Evolutionary conservation across 37 sponge, comb jelly and placozoan genomes (phyloP).

Genomic region (Beroe ovata): DNA sequence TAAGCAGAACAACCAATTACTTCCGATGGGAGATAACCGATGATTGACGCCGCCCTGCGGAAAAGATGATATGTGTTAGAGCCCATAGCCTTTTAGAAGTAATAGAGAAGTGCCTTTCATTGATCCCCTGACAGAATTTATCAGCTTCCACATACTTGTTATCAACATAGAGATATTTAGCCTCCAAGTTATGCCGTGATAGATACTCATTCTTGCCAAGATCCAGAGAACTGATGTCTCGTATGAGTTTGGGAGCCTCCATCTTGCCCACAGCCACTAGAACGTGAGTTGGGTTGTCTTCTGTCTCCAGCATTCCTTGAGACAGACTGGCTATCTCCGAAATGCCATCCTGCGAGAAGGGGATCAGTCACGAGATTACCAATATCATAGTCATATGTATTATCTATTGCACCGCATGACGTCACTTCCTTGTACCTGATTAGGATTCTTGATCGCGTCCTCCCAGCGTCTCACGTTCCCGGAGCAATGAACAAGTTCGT

Average conservation of each 20-base stretch:
- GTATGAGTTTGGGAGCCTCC: slow-evolving; percentile 55
- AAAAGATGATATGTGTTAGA: no score
- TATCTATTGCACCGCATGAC: no score
- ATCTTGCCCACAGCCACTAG: slow-evolving; percentile 60
- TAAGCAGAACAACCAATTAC: slow-evolving; percentile 62
- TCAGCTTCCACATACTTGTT: slow-evolving; percentile 60
- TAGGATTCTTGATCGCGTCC: slow-evolving; percentile 68
- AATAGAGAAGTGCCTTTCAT: no score
- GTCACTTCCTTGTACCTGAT: slow-evolving; percentile 53
- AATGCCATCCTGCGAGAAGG: slow-evolving; percentile 36
- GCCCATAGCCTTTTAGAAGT: no score
- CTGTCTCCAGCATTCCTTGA: slow-evolving; percentile 43
- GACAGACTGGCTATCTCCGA: slow-evolving; percentile 62
- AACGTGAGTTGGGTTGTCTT: slow-evolving; percentile 59
- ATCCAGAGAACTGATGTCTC: slow-evolving; percentile 54
- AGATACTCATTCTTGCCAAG: slow-evolving; percentile 66
- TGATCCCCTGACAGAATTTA: no score
- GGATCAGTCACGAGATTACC: no score
- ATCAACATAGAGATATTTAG: slow-evolving; percentile 61
- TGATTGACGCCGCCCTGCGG: slow-evolving; percentile 53
- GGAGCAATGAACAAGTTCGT: slow-evolving; percentile 50
- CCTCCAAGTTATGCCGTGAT: slow-evolving; percentile 36
- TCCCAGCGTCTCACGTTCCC: slow-evolving; percentile 52
- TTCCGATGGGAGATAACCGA: slow-evolving; percentile 51
- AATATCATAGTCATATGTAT: no score